Evolutionary conservation across 1,140 invertebrate species (phyloP), one percentile per base, ranked within the genome.

Genomic region (Cherax destructor): DNA sequence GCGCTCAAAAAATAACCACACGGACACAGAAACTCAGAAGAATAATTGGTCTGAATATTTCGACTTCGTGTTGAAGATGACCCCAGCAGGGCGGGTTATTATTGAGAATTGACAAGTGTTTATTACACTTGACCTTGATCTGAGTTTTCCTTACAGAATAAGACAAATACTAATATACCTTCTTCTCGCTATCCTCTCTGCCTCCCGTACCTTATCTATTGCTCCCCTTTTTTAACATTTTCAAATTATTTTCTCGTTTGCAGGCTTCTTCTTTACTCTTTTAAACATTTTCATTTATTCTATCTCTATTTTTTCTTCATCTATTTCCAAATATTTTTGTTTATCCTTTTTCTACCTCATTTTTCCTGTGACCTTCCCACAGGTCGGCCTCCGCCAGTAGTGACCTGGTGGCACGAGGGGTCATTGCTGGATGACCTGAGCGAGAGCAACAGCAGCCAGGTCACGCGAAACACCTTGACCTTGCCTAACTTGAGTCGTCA

Each of bases 381-480:
- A 52, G 21, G 52, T 52, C 21, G 21, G 3, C 49, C 78, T 21
- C 5, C 49, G 49, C n/a, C 47, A 11, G 21, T 16, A 4, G 47
- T 52, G 30, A 79, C 24, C 77, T 21, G 77, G 41, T 49, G 77
- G 77, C 83, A 85, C 74, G 84, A 86, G 50, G 84, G 74, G 49
- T 86, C 84, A 76, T 72, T 86, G 49, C 72, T 86, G 72, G 84
- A 86, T 56, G 84, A 78, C 65, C 6, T 86, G 72, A 77, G 13
- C 9, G 84, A 86, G 72, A 72, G 18, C 41, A 76, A 49, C 16
- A 74, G 72, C 47, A 76, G 72, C n/a, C 47, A 86, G 72, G 84
- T 86, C 65, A 86, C 72, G 16, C n/a, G 65, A 49, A 86, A 86
- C 84, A 56, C 74, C 21, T 41, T 86, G 49, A 86, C 85, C 85